These are phyloP conservation scores for Hydractinia symbiolongicarpus DNA, from an alignment of 30 jellyfish, hydroid and myxozoan genomes.

Conservation along the genomic window DNA sequence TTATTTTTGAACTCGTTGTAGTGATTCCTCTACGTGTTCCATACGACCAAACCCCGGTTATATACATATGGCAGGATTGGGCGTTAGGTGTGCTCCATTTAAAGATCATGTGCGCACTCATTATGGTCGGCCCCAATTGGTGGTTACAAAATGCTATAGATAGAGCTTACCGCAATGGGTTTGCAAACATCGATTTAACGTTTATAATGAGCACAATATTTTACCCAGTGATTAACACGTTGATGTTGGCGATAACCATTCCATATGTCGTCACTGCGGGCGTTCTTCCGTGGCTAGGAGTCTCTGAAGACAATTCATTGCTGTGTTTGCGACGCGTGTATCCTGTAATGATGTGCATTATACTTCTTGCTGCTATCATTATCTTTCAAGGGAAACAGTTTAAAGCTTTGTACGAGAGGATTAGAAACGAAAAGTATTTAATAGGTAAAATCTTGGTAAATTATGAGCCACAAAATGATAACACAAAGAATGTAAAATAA, in stretches of 20 bases:
- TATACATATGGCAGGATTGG: slow-evolving; percentile 98
- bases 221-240: slow-evolving; percentile 57
- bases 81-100: slow-evolving; percentile 91
- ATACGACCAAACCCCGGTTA: slow-evolving; percentile 76
- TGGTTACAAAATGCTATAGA: slow-evolving; percentile 84
- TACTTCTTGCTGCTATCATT: slow-evolving; percentile 40
- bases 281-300: slow-evolving; percentile 55
- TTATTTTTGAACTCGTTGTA: slow-evolving; percentile 75
- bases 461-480: slow-evolving; percentile 42
- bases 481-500: too few relatives aligned
- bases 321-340: slow-evolving; percentile 60
- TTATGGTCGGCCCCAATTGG: slow-evolving; percentile 96
- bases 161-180: slow-evolving; percentile 87
- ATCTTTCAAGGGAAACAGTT: slow-evolving; percentile 89
- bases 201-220: slow-evolving; percentile 48
- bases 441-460: slow-evolving; percentile 77
- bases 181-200: slow-evolving; percentile 54
- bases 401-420: slow-evolving; percentile 55
- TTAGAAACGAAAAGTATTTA: slow-evolving; percentile 82
- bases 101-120: slow-evolving; percentile 76
- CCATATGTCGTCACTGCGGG: slow-evolving; percentile 76
- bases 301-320: too few relatives aligned
- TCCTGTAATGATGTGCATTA: slow-evolving; percentile 55
- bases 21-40: slow-evolving; percentile 88
- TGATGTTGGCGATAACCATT: slow-evolving; percentile 49